Base-by-base conservation (phyloP, 2,888 invertebrate species). In the Anthophora plumipes region DNA sequence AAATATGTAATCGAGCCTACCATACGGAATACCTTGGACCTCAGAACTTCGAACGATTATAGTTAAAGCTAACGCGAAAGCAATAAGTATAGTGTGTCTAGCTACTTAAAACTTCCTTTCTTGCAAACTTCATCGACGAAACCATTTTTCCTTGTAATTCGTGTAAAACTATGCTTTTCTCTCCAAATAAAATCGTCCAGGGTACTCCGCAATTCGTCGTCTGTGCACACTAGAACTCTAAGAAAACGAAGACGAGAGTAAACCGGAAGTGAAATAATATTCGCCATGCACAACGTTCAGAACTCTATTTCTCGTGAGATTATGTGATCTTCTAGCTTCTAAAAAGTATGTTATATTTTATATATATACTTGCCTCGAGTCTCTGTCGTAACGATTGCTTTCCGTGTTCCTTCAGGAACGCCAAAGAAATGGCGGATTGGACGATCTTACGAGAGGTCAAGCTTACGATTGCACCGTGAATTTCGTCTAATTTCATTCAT, bases 241-340 rank as follows among this genome's bases (percentile, higher is more conserved):
- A 54, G 39, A 25, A 12, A 11, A 59, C 12, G 46, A 39, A 37
- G 60, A 48, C 60, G 46, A 20, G 41, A 48, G 20, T 25, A 52
- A 39, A 17, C n/a, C 22, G 25, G 22, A n/a, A 9, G 31, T 22
- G 22, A 25, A 12, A 55, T n/a, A n/a, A 46, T 37, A 59, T 72
- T 77, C 46, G 48, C 22, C 63, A 43, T 63, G 52, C 64, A 64
- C 64, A 63, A 59, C 67, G 59, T 80, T 73, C 72, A 61, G 46
- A 68, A 72, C 54, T 79, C 80, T 70, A 71, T 70, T 74, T 68
- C 63, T 74, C 43, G 52, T 77, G 70, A 61, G 67, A 80, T 82
- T 81, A 68, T 74, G 77, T 71, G 74, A 82, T 82, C 74, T 77
- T 70, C 39, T 77, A 81, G 63, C 67, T 70, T 67, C 61, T 77